phyloP scores from a whole-genome alignment of 2,113 vertebrate genomes.

The Plestiodon gilberti region DNA sequence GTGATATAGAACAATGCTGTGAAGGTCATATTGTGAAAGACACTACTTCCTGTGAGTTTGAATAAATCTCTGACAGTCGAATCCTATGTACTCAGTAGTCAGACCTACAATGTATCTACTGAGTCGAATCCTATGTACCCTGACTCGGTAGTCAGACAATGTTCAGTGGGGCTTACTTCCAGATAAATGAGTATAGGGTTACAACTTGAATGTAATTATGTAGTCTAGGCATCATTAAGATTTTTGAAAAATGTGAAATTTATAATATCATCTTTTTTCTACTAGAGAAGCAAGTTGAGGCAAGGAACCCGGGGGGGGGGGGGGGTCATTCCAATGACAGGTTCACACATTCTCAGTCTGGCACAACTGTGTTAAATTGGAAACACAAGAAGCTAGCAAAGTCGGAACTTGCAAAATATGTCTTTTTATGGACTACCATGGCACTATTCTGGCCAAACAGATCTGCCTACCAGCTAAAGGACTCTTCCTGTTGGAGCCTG shows the following conservation, averaged over 20 bases:
- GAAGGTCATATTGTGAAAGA: rapidly evolving
- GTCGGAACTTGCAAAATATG: neutral
- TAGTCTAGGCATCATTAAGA: neutral
- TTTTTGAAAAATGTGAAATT: neutral
- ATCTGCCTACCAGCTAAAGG: neutral
- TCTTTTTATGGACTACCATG: no score
- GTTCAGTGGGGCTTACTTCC: no score
- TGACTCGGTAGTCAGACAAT: no score
- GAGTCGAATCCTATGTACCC: neutral
- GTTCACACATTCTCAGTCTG: neutral
- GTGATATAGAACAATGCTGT: neutral
- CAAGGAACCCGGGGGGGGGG: no score
- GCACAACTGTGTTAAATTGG: neutral
- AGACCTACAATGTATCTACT: no score
- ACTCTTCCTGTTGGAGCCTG: no score
- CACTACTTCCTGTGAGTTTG: neutral
- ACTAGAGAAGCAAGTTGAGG: neutral
- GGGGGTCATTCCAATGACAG: neutral
- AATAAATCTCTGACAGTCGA: neutral
- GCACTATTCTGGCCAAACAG: neutral
- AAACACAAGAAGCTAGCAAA: neutral
- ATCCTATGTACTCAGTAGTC: no score
- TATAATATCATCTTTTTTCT: no score
- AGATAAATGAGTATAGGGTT: no score
- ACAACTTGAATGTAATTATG: no score